These are phyloP conservation scores for Mythimna lalbum DNA, from an alignment of 2,888 invertebrate species.

Conservation along the genomic window DNA sequence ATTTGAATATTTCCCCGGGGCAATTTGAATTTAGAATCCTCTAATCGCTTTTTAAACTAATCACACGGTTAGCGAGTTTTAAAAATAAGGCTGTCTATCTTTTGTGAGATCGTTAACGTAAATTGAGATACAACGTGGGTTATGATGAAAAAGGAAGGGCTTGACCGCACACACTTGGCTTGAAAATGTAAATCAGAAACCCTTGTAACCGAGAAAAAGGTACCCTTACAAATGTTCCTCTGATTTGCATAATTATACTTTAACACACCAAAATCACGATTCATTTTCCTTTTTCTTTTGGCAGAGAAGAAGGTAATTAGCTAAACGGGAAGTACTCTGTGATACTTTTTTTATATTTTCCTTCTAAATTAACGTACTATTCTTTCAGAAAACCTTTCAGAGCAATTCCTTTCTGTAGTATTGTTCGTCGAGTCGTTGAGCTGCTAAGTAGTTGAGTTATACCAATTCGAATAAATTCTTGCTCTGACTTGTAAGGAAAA, in stretches of 20 bases:
- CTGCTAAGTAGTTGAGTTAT: background rate
- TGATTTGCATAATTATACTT: constrained; percentile 48
- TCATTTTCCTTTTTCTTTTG: constrained; percentile 33
- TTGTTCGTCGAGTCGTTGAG: background rate
- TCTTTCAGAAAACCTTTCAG: background rate
- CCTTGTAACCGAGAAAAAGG: constrained; percentile 31
- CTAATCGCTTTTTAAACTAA: no score
- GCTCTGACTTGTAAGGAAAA: background rate
- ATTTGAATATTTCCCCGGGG: no score
- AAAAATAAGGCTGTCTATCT: background rate
- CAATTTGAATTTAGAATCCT: no score
- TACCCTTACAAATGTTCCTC: constrained; percentile 28
- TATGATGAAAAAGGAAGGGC: constrained; percentile 9
- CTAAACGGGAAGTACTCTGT: constrained; percentile 17
- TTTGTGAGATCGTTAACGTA: constrained; percentile 3
- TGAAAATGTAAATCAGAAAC: constrained; percentile 33
- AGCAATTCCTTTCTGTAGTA: background rate
- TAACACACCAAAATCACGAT: constrained; percentile 32
- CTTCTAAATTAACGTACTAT: background rate
- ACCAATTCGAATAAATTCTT: background rate
- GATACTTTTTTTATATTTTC: constrained; percentile 7
- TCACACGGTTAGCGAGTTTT: no score
- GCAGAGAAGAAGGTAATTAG: constrained; percentile 21
- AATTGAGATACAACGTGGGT: constrained; percentile 3
- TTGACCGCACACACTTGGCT: constrained; percentile 26